These are phyloP conservation scores for Excalfactoria chinensis DNA, from an alignment of 2,113 vertebrate species.

Conservation along the genomic window DNA sequence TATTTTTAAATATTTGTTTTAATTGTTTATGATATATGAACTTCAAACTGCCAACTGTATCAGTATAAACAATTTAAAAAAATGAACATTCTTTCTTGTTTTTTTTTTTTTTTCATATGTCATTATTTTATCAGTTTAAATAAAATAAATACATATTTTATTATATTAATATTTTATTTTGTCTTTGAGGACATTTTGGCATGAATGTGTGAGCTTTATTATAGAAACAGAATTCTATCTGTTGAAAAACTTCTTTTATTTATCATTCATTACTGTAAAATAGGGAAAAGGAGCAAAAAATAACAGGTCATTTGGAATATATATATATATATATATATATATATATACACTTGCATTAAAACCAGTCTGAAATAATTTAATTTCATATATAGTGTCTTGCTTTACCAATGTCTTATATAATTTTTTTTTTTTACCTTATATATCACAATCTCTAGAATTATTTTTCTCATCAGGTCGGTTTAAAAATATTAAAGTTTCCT, in stretches of 20 bases:
- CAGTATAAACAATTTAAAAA: not conserved
- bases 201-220: not conserved
- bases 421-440: not conserved
- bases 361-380: not conserved
- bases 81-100: accelerated
- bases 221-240: not conserved
- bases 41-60: not conserved
- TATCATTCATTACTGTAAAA: not conserved
- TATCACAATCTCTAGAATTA: not conserved
- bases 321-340: not conserved
- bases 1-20: not conserved
- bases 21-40: not conserved
- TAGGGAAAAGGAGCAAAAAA: not conserved
- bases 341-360: not conserved
- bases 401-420: not conserved
- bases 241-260: not conserved
- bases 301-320: not conserved
- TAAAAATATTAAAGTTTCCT: not conserved
- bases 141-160: not conserved
- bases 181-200: not conserved
- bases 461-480: not conserved
- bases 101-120: not conserved
- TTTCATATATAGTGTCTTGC: not conserved
- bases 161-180: not conserved
- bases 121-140: not conserved